Percentiles rank a stretch among this genome's conserved stretches.
Conservation (phyloP, 2,888 invertebrate species). For the Andrena chrysosceles region DNA sequence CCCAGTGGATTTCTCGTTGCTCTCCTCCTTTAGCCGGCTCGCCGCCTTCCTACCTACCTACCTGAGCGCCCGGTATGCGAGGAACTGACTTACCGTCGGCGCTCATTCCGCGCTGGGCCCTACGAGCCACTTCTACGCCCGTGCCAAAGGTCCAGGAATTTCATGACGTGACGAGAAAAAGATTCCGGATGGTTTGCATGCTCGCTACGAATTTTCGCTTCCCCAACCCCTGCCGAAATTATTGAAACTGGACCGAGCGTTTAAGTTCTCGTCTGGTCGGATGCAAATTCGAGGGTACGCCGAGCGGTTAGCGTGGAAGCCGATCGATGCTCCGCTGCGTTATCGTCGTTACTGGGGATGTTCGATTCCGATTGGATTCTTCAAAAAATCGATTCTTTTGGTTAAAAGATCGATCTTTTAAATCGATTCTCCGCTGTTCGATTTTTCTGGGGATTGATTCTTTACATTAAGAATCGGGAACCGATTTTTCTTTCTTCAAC, state of each 20-base stretch:
- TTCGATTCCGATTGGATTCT: no score
- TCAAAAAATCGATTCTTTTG: no score
- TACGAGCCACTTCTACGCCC: constrained; percentile 64
- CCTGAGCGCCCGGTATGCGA: constrained; percentile 78
- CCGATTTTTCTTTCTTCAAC: no score
- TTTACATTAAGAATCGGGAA: no score
- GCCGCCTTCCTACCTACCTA: constrained; percentile 71
- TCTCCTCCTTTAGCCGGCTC: constrained; percentile 38
- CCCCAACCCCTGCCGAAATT: not conserved
- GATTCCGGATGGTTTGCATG: constrained; percentile 44
- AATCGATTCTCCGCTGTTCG: no score
- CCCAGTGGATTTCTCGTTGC: constrained; percentile 13
- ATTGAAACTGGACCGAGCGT: not conserved
- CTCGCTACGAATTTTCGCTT: constrained; percentile 13
- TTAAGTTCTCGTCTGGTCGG: not conserved
- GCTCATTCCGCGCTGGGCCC: constrained; percentile 71
- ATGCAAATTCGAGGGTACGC: constrained; percentile 6
- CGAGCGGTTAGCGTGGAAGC: not conserved
- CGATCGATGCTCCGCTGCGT: not conserved
- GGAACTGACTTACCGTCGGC: constrained; percentile 76
- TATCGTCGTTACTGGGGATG: no score
- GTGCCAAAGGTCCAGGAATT: constrained; percentile 71
- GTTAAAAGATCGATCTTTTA: no score
- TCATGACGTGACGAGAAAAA: constrained; percentile 62
- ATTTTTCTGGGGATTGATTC: no score